phyloP scores from a whole-genome alignment of 1,140 invertebrate genomes.

The Bombus affinis region DNA sequence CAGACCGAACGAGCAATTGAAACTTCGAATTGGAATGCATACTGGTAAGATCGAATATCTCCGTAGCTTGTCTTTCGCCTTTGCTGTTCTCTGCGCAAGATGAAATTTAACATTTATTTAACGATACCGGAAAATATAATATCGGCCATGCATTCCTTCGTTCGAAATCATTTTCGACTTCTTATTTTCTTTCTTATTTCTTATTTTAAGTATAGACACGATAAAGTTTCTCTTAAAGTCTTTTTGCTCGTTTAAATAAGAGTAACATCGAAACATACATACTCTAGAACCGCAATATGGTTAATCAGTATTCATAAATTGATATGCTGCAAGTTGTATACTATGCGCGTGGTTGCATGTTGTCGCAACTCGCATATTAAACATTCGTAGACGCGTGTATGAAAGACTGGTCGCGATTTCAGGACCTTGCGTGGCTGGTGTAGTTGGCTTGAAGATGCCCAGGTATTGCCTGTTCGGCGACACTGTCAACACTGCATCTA shows the following conservation, averaged over 20 bases:
- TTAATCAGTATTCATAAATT: background rate
- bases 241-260: background rate
- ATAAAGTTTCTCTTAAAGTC: background rate
- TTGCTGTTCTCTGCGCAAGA: no score
- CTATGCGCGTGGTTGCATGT: background rate
- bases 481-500: slow-evolving; percentile 96
- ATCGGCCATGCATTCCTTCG: no score
- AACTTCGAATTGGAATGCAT: slow-evolving; percentile 97
- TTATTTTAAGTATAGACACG: no score
- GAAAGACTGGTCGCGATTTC: slow-evolving; percentile 50
- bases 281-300: background rate
- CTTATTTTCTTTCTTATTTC: no score
- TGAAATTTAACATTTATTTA: no score
- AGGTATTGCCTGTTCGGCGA: slow-evolving; percentile 97
- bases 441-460: slow-evolving; percentile 96
- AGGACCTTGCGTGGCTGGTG: slow-evolving; percentile 96
- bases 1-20: slow-evolving; percentile 92
- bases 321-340: background rate
- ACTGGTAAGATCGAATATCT: slow-evolving; percentile 85
- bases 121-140: no score
- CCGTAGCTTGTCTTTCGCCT: background rate
- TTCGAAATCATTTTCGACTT: no score
- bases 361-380: background rate
- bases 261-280: background rate
- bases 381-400: background rate